Percentiles rank a stretch among this genome's conserved stretches.
Conservation (phyloP, 2,113 vertebrate species). For the Sinocyclocheilus grahami region DNA sequence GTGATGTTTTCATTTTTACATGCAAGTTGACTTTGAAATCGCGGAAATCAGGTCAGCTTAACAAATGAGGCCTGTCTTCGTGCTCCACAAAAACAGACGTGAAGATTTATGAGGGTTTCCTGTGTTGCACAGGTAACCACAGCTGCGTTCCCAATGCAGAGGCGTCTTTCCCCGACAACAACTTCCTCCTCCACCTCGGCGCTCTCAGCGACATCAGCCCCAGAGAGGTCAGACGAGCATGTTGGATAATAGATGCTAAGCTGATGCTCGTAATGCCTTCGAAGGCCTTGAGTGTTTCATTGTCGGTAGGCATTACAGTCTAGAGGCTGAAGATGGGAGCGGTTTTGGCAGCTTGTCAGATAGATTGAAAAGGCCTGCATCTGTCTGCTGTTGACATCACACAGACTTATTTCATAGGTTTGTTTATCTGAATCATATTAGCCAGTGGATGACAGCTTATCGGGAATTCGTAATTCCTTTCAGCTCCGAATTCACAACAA, state of each 20-base stretch:
- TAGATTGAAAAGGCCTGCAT: constrained; percentile 68
- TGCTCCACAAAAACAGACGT: background rate
- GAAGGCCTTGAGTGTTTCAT: constrained; percentile 52
- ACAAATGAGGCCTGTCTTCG: constrained; percentile 16
- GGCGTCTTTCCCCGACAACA: constrained; percentile 94
- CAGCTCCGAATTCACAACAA: background rate
- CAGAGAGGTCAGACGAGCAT: constrained; percentile 86
- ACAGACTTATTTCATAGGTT: constrained; percentile 9
- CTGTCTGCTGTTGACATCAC: background rate
- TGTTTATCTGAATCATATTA: background rate
- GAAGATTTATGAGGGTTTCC: background rate
- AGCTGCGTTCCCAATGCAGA: constrained; percentile 96
- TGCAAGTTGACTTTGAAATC: background rate
- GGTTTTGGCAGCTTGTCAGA: constrained; percentile 70
- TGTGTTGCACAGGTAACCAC: constrained; percentile 86
- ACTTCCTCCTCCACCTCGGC: constrained; percentile 90
- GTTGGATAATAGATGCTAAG: constrained; percentile 56
- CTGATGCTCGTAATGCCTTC: constrained; percentile 51
- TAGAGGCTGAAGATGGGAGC: constrained; percentile 61
- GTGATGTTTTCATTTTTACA: background rate
- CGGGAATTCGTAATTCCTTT: background rate
- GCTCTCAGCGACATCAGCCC: constrained; percentile 88
- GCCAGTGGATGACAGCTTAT: background rate
- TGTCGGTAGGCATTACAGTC: constrained; percentile 65
- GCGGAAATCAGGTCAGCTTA: background rate